A percentile compares a stretch with the other conserved stretches of the same genome.
Conservation (phyloP, 2,888 invertebrate genomes). For the Cephus runcator region DNA sequence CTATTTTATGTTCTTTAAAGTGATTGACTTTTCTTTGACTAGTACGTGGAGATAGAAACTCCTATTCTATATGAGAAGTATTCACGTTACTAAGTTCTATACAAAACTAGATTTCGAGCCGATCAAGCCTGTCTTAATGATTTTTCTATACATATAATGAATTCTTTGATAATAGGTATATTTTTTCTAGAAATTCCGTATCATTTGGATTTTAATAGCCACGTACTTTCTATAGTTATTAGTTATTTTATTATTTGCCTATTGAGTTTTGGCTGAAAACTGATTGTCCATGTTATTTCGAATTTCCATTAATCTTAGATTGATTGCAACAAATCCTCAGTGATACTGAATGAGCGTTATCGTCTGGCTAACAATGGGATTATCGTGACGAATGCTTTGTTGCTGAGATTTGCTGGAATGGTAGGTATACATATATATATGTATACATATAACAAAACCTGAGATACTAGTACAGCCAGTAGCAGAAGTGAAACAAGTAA, state of each 20-base stretch:
- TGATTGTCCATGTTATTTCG: background rate
- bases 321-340: background rate
- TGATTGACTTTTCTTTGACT: too few relatives aligned
- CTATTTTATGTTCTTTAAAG: too few relatives aligned
- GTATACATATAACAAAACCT: background rate
- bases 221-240: background rate
- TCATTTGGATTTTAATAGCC: background rate
- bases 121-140: too few relatives aligned
- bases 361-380: background rate
- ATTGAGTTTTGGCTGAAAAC: background rate
- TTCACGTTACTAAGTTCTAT: too few relatives aligned
- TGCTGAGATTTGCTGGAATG: background rate
- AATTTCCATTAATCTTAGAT: background rate
- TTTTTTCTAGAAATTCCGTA: too few relatives aligned
- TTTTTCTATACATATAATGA: too few relatives aligned
- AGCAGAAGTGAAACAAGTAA: background rate
- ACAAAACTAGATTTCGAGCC: too few relatives aligned
- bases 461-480: background rate
- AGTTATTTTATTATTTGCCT: background rate
- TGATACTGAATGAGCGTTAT: background rate
- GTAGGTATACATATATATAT: background rate
- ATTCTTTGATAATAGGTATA: too few relatives aligned
- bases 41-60: too few relatives aligned
- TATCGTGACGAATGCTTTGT: background rate
- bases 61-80: too few relatives aligned